Evolutionary conservation across 2,797 vertebrate genomes (phyloP), one percentile per base, ranked within the genome.

Genomic region (Bucorvus abyssinicus): DNA sequence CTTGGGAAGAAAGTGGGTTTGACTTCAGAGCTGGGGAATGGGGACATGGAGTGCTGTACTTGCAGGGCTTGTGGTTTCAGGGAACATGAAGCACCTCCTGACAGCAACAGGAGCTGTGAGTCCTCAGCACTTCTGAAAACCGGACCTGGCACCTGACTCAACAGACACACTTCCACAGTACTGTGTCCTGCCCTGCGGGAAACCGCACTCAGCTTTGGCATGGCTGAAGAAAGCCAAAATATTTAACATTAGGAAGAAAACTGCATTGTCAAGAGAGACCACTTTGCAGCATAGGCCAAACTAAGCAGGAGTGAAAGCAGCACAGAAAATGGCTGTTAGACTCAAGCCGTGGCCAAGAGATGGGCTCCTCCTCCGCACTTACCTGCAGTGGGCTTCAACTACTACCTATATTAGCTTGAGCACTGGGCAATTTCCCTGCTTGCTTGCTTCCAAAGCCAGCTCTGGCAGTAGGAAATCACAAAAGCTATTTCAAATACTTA

Each of bases 401-500:
- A 4, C 44, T 32, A 7, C 38, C 68, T 40, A 0, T 9, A 18
- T 14, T 27, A n/a, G 18, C 45, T 44, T 8, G 5, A 47, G 34
- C 26, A 44, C 29, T 21, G 57, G 68, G 68, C 57, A 22, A 0
- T 50, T 60, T 34, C 52, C 24, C 52, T 70, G 47, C 74, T 75
- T 50, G 32, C 52, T 38, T 60, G 42, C 74, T 80, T 79, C 57
- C 57, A 61, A 55, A 88, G 64, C 24, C 57, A 79, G 53, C 52
- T 70, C 73, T 67, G 73, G 77, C 78, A 91, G 64, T 19, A 30
- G 64, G 44, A 71, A 71, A 40, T 76, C 44, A 30, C 49, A 76
- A 80, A 61, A 64, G 74, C 64, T 68, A 18, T 76, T 81, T 84
- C 86, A 68, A 40, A 87, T 82, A 23, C 84, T 69, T 81, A 69